Conservation (phyloP, 1,140 invertebrate genomes). For the Orchestia grillus region DNA sequence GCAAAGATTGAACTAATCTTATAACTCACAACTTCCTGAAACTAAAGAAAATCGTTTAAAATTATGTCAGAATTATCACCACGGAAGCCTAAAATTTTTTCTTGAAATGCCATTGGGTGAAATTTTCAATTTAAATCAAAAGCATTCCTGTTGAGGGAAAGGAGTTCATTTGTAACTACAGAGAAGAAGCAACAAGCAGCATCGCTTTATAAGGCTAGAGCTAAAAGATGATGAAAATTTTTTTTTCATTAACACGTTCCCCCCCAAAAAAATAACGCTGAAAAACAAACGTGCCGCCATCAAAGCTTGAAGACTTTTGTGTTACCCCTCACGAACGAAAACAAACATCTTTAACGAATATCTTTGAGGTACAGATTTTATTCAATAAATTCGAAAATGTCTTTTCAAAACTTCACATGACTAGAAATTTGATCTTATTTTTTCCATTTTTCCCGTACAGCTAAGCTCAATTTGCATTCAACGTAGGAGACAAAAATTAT, state of each 20-base stretch:
- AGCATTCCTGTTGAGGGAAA: not conserved
- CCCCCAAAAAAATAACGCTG: not conserved
- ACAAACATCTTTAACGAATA: not conserved
- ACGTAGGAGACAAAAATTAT: not conserved
- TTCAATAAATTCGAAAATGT: not conserved
- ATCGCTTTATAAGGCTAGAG: not conserved
- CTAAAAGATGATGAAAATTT: not conserved
- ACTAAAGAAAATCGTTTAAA: not conserved
- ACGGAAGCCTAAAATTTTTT: not conserved
- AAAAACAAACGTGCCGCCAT: not conserved
- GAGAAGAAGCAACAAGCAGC: not conserved
- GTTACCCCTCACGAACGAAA: not conserved
- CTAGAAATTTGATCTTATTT: not conserved
- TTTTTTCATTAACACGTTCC: not conserved
- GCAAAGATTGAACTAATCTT: not conserved
- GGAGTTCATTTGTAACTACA: not conserved
- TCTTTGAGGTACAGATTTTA: not conserved
- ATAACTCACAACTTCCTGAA: not conserved
- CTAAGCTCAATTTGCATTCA: not conserved
- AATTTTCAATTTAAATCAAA: not conserved
- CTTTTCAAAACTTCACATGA: not conserved
- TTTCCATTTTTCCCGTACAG: not conserved
- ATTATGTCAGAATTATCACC: not conserved
- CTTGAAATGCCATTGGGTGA: not conserved
- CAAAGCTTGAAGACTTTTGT: not conserved